These are phyloP conservation scores for Lucifuga dentata DNA, from an alignment of 2,113 vertebrate genomes.

Conservation along the genomic window DNA sequence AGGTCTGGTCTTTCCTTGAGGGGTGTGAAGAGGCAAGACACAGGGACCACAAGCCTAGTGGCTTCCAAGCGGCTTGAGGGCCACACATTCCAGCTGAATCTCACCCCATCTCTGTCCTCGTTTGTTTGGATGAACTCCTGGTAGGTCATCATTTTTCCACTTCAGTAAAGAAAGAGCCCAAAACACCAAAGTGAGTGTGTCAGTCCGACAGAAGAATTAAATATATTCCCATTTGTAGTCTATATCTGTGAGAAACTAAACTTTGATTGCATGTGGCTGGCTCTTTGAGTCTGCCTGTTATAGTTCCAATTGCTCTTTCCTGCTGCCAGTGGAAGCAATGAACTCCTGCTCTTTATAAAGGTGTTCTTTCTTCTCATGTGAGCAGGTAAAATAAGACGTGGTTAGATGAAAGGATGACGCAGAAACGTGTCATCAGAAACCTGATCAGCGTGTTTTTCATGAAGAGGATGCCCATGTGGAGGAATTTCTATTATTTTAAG, in stretches of 20 bases:
- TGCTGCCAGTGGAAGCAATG: neutral
- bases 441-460: conserved; percentile 49
- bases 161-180: conserved; percentile 41
- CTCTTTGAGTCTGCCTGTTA: neutral
- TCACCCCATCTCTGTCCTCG: conserved; percentile 94
- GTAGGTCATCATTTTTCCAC: conserved; percentile 88
- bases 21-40: conserved; percentile 95
- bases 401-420: conserved; percentile 43
- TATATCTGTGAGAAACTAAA: neutral
- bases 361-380: neutral
- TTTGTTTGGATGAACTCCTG: conserved; percentile 99
- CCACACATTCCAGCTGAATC: conserved; percentile 99
- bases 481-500: conserved; percentile 3
- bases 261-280: neutral
- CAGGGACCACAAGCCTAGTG: conserved; percentile 93
- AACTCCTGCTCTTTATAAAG: conserved; percentile 41
- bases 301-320: neutral
- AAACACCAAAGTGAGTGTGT: neutral
- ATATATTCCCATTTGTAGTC: neutral
- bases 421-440: conserved; percentile 36
- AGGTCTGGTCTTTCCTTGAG: conserved; percentile 93
- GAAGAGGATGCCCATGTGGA: neutral
- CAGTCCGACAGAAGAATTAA: neutral
- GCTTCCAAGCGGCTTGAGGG: conserved; percentile 96
- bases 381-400: conserved; percentile 39